Evolutionary conservation across 2,888 invertebrate genomes (phyloP).

Genomic region (Ctenicera cuprea): DNA sequence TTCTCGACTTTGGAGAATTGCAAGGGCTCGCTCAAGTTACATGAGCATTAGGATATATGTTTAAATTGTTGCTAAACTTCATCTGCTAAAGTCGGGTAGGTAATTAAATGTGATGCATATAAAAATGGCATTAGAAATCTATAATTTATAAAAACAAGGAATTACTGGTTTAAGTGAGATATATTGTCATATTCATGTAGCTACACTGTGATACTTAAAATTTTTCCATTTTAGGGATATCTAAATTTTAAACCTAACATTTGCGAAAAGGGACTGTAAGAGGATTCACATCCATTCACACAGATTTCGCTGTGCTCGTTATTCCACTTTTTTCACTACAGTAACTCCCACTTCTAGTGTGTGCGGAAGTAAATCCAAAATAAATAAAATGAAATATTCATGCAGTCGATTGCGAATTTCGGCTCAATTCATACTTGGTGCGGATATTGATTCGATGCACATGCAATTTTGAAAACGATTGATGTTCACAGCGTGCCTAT

Average conservation of each 20-base stretch:
- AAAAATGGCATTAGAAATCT: too few relatives aligned
- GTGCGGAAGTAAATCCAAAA: conserved; percentile 39
- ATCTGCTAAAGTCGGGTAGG: too few relatives aligned
- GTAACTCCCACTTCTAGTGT: conserved; percentile 30
- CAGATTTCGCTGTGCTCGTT: conserved; percentile 11
- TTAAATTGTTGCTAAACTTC: neutral
- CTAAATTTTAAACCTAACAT: neutral
- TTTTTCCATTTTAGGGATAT: neutral
- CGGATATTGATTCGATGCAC: conserved; percentile 61
- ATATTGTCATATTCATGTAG: too few relatives aligned
- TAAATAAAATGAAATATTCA: conserved; percentile 60
- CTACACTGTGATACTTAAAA: too few relatives aligned
- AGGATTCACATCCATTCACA: conserved; percentile 19
- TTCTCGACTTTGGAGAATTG: neutral
- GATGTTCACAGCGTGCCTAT: conserved; percentile 63
- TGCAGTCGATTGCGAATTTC: conserved; percentile 58
- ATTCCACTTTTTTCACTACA: conserved; percentile 26
- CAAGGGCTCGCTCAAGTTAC: neutral
- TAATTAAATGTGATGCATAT: too few relatives aligned
- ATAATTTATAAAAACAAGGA: too few relatives aligned
- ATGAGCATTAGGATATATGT: neutral
- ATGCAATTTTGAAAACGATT: conserved; percentile 64
- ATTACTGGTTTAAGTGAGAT: too few relatives aligned
- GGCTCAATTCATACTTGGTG: conserved; percentile 63
- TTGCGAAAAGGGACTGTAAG: neutral